phyloP scores from a whole-genome alignment of 2,888 invertebrate genomes.

The Horisme vitalbata region DNA sequence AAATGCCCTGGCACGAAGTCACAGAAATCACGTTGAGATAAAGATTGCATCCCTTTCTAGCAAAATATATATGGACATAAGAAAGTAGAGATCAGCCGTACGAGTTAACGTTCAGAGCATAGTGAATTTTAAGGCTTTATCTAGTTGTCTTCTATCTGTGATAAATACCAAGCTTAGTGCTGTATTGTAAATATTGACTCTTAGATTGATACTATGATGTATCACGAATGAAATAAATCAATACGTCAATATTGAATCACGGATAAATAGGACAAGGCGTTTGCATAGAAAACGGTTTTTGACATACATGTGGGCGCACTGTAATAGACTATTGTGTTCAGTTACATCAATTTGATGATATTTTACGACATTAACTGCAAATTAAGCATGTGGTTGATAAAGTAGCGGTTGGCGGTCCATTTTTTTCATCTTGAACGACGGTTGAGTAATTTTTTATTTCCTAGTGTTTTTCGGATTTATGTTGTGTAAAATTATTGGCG shows the following conservation, averaged over 20 bases:
- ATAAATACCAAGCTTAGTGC: not conserved
- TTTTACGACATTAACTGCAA: conserved; percentile 24
- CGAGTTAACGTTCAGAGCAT: no score
- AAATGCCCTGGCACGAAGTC: no score
- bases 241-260: conserved; percentile 45
- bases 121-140: no score
- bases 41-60: no score
- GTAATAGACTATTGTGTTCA: conserved; percentile 57
- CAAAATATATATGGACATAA: no score
- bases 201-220: conserved; percentile 6
- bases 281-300: conserved; percentile 49
- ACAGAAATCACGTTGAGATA: no score
- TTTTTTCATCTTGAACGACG: no score
- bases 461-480: no score
- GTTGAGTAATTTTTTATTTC: no score
- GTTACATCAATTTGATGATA: conserved; percentile 24
- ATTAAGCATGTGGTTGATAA: conserved; percentile 20
- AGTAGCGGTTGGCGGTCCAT: not conserved
- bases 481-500: no score
- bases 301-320: conserved; percentile 44
- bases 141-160: no score
- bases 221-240: conserved; percentile 53
- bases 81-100: no score
- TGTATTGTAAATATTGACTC: conserved; percentile 10
- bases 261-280: conserved; percentile 54